Evolutionary conservation across 2,888 invertebrate genomes (phyloP).

Genomic region (Luperina nickerlii): DNA sequence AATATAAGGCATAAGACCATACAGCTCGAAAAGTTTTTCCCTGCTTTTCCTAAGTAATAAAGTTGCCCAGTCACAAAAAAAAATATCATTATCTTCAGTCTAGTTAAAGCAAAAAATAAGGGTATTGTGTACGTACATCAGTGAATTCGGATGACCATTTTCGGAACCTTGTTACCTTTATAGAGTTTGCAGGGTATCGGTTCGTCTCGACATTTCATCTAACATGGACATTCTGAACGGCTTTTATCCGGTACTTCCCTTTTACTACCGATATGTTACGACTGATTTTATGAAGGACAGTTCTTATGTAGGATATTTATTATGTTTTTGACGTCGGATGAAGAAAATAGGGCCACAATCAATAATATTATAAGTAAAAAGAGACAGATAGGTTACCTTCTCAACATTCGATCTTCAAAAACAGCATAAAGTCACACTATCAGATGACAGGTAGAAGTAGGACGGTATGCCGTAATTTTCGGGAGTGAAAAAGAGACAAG

Average conservation of each 20-base stretch:
- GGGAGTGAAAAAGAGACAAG: background rate
- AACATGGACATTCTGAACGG: conserved; percentile 25
- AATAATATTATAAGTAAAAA: background rate
- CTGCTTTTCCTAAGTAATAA: too few relatives aligned
- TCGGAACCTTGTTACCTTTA: conserved; percentile 41
- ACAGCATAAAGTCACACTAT: background rate
- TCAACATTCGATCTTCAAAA: background rate
- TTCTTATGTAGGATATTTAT: background rate
- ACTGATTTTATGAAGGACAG: conserved; percentile 15
- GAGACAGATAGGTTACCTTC: background rate
- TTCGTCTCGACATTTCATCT: conserved; percentile 36
- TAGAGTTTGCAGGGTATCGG: conserved; percentile 18
- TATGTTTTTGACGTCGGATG: background rate
- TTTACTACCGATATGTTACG: conserved; percentile 31
- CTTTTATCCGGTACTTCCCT: conserved; percentile 29
- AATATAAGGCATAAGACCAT: too few relatives aligned
- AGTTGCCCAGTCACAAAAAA: too few relatives aligned
- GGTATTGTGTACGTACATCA: conserved; percentile 37
- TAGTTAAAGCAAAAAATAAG: conserved; percentile 17
- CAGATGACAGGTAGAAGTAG: background rate
- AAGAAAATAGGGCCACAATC: background rate
- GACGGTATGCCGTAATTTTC: background rate
- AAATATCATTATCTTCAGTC: conserved; percentile 1
- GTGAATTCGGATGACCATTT: conserved; percentile 22
- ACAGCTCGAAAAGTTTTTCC: too few relatives aligned